A percentile compares a stretch with the other conserved stretches of the same genome.
phyloP scores from a whole-genome alignment of 2,113 vertebrate species.

The Talpa occidentalis region DNA sequence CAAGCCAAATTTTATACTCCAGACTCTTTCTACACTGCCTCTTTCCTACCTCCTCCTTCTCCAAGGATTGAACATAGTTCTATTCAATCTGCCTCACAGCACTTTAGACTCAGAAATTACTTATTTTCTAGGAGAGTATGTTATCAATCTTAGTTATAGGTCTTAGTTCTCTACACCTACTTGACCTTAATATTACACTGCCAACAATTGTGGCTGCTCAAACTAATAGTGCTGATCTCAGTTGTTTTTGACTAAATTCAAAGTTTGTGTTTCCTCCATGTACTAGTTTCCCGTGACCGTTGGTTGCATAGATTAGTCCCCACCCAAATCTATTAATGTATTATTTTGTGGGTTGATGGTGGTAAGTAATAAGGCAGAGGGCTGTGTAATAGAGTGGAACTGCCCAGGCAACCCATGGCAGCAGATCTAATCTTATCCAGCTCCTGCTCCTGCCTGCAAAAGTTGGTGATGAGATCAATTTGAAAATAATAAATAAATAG shows the following conservation, averaged over 20 bases:
- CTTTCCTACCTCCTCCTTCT: background rate
- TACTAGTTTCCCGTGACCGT: background rate
- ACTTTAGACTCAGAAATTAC: background rate
- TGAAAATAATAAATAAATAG: background rate
- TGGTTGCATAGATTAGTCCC: background rate
- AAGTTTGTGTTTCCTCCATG: background rate
- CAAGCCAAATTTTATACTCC: background rate
- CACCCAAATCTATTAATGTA: background rate
- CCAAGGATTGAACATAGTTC: background rate
- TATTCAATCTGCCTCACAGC: background rate
- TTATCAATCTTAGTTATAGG: background rate
- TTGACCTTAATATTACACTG: background rate
- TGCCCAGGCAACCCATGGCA: background rate
- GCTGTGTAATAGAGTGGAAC: background rate
- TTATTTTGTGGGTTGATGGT: background rate
- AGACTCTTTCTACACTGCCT: background rate
- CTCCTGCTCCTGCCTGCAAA: background rate
- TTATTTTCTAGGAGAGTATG: background rate
- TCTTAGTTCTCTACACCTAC: background rate
- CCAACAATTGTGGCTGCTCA: background rate
- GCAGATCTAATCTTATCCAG: background rate
- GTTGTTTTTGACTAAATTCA: background rate
- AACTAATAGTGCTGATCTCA: background rate
- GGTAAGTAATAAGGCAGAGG: background rate
- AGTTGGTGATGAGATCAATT: background rate